Evolutionary conservation across 2,797 vertebrate genomes (phyloP), one percentile per base, ranked within the genome.

Genomic region (Diplodus puntazzo): DNA sequence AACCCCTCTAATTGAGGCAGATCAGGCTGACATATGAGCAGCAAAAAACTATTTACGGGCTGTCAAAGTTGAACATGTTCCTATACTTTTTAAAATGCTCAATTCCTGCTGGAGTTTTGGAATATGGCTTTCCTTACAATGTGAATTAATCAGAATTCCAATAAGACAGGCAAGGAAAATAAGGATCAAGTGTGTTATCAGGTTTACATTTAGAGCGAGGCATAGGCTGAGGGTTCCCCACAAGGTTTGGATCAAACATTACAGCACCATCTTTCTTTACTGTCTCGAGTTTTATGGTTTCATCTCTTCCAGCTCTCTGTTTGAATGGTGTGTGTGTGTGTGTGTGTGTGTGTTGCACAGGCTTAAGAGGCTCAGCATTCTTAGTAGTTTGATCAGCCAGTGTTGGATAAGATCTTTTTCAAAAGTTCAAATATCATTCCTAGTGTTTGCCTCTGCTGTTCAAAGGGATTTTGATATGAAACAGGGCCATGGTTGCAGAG

Each of bases 1-100:
- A 79, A 71, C 85, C 81, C 79, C 73, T 91, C 82, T 91, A 90
- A 93, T 92, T 89, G 87, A 87, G 79, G 74, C 79, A 50, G 82
- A 91, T 90, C 88, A 68, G 82, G 80, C 83, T 81, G 88, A 90
- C 89, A 81, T 80, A 83, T 73, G 79, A 84, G 73, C 69, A 68
- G 79, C 1, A 52, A 69, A 85, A 39, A 79, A 77, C 77, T 88
- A 85, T 86, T 88, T 75, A 86, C 69, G 61, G 59, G 63, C 80
- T 83, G 83, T 88, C 75, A 71, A 60, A 73, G 46, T 76, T 64
- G 75, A 87, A 73, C 60, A 45, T 60, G 53, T 58, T 21, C 14
- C 48, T 16, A 52, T 80, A 59, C 59, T 73, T 75, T 73, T 23
- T 43, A 75, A 77, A 73, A 54, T 0, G 2, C 64, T 77, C 8